A percentile compares a stretch with the other conserved stretches of the same genome.
phyloP scores from a whole-genome alignment of 2,797 vertebrate species.

The Lophotriccus pileatus region DNA sequence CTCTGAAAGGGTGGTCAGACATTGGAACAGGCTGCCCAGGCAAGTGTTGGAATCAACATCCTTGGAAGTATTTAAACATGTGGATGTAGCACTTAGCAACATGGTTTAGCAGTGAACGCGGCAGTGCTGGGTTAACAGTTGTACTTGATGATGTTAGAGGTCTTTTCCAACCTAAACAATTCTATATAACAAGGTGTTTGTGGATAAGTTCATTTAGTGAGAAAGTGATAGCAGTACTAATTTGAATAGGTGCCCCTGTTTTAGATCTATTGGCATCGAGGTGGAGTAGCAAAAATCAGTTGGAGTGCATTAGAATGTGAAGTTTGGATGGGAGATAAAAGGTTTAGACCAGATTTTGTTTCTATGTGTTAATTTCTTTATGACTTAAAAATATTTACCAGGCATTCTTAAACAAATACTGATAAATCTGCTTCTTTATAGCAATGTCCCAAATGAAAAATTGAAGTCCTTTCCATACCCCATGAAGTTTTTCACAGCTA shows the following conservation, averaged over 20 bases:
- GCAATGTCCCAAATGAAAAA: neutral
- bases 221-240: neutral
- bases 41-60: neutral
- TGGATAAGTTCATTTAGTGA: neutral
- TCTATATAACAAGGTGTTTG: neutral
- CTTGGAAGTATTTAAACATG: neutral
- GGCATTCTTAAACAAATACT: neutral
- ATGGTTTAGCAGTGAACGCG: neutral
- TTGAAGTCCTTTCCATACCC: neutral
- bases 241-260: neutral
- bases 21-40: neutral
- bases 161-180: neutral
- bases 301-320: neutral
- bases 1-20: neutral
- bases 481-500: neutral
- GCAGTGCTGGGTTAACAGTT: neutral
- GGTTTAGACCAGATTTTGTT: neutral
- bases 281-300: neutral
- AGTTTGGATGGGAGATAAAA: conserved; percentile 10
- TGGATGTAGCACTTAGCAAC: neutral
- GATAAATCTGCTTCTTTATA: neutral
- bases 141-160: neutral
- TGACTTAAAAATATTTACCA: neutral
- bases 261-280: neutral
- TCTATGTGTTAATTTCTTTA: conserved; percentile 31